Percentiles rank a stretch among this genome's conserved stretches.
Evolutionary conservation across 2,888 invertebrate species (phyloP).

Genomic region (Hybos culiciformis): DNA sequence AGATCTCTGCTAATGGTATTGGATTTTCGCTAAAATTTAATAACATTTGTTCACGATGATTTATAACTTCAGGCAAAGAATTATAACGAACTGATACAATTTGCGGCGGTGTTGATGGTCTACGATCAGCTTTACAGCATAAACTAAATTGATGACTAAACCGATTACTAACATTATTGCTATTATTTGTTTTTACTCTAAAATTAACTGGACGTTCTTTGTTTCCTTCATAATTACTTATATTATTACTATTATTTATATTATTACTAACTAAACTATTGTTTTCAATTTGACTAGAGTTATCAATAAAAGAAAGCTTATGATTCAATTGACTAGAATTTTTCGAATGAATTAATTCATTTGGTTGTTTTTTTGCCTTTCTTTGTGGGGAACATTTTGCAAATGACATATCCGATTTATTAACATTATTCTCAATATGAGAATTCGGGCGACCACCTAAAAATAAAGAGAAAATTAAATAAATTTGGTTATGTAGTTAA

Average conservation of each 20-base stretch:
- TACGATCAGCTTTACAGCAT: conserved; percentile 33
- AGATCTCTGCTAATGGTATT: conserved; percentile 15
- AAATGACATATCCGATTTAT: conserved; percentile 23
- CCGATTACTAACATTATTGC: conserved; percentile 26
- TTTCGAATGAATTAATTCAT: conserved; percentile 10
- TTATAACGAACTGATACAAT: conserved; percentile 31
- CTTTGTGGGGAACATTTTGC: conserved; percentile 27
- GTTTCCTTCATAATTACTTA: conserved; percentile 25
- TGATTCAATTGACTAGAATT: conserved; percentile 4
- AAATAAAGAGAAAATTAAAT: too few species aligned
- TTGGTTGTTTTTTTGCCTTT: conserved; percentile 6
- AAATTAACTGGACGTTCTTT: conserved; percentile 18
- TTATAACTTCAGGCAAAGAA: conserved; percentile 25
- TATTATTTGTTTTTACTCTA: conserved; percentile 11
- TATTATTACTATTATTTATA: conserved; percentile 19
- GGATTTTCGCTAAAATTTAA: conserved; percentile 11
- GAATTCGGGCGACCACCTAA: background rate
- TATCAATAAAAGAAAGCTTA: conserved; percentile 13
- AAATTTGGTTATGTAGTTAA: too few species aligned
- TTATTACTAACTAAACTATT: conserved; percentile 23
- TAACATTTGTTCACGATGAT: conserved; percentile 6
- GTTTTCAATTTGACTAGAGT: conserved; percentile 19
- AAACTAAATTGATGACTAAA: conserved; percentile 34
- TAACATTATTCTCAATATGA: background rate
- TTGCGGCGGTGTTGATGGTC: conserved; percentile 27